Base-by-base conservation (phyloP, 2,888 invertebrate species). In the Polydrusus tereticollis region DNA sequence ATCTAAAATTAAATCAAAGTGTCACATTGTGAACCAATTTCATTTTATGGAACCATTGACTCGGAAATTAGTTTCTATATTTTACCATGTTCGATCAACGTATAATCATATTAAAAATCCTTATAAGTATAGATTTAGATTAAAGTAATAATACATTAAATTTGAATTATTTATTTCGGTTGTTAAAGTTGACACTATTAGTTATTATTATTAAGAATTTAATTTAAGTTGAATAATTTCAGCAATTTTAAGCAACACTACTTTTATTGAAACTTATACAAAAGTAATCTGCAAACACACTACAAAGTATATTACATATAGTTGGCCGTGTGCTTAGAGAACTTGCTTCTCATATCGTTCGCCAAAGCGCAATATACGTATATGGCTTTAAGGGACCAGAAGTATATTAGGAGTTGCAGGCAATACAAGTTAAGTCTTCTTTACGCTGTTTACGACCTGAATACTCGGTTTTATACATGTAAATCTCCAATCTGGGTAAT, bases 1-100 rank as follows among this genome's bases (percentile, higher is more conserved):
- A 21, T 43, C 21, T 59, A 59, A 59, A 59, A 41, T 38, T 38
- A 59, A 59, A 59, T 59, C 16, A 59, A 59, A 59, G 41, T 59
- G 59, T 59, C 59, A 43, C 23, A 43, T 41, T 41, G 38, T 59
- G 14, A 59, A 59, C 41, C 59, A 43, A 41, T 59, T 43, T 38
- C 59, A 26, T 38, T 59, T 38, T 59, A 59, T 59, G 29, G 16
- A 55, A 55, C 52, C 52, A 29, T 29, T 16, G 52, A 21, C 41
- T n/a, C 20, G n/a, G 38, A 8, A 1, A 23, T 3, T 29, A 10
- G 29, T 10, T 55, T 10, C 18, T 10, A 55, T 55, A 29, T 29
- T 29, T 29, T 55, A 18, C 16, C 29, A 55, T 18, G 29, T 33
- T 33, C 16, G 29, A 55, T 14, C 52, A 29, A 7, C 1, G 1